Percentiles rank a stretch among this genome's conserved stretches.
Evolutionary conservation across 1,140 invertebrate species (phyloP).

Genomic region (Pseudomyrmex gracilis): DNA sequence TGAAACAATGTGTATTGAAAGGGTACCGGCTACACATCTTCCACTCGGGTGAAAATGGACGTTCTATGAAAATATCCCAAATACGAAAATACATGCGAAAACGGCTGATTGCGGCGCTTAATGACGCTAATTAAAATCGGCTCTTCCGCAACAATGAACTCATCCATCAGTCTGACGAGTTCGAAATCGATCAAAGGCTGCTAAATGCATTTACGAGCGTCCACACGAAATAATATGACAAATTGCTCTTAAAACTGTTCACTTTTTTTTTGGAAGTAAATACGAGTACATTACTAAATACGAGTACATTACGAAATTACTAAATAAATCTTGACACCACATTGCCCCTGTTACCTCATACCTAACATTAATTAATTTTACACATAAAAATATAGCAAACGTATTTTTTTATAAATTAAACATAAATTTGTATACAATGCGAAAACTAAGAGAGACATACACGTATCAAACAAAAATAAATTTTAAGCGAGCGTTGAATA

Average conservation of each 20-base stretch:
- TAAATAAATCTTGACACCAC: no score
- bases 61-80: constrained; percentile 32
- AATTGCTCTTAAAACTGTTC: constrained; percentile 10
- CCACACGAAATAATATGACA: not conserved
- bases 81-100: constrained; percentile 33
- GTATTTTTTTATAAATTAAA: not conserved
- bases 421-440: not conserved
- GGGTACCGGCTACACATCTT: not conserved
- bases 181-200: constrained; percentile 2
- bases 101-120: not conserved
- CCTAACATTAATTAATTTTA: not conserved
- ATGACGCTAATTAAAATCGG: constrained; percentile 37
- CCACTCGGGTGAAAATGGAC: not conserved
- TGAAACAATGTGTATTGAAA: constrained; percentile 48
- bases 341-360: no score
- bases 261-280: not conserved
- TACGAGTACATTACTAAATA: no score
- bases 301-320: no score
- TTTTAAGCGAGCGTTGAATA: no score
- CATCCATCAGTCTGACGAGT: not conserved
- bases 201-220: not conserved
- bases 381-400: not conserved
- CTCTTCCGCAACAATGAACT: constrained; percentile 14
- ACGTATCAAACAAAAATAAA: no score
- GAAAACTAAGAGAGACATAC: not conserved